These are phyloP conservation scores for Steinernema khuongi DNA, from an alignment of 1,140 invertebrate genomes.

Conservation along the genomic window DNA sequence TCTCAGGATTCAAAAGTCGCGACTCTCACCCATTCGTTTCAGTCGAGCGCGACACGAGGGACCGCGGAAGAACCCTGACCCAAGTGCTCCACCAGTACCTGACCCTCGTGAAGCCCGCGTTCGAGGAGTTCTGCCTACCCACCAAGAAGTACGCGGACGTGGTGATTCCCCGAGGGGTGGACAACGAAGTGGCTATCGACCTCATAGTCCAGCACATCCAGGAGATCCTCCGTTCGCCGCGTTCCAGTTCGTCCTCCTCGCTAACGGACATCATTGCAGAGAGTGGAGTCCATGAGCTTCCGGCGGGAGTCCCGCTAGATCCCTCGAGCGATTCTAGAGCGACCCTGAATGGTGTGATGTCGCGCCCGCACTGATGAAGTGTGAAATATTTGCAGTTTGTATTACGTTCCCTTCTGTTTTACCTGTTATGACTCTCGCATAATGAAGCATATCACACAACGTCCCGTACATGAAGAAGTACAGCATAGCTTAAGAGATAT, in stretches of 20 bases:
- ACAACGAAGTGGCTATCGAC: conserved; percentile 79
- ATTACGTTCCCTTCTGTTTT: not conserved
- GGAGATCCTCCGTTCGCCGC: conserved; percentile 59
- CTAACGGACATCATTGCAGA: not conserved
- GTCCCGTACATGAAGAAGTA: not conserved
- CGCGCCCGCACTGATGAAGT: not conserved
- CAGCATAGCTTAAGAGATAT: not conserved
- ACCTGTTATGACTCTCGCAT: not conserved
- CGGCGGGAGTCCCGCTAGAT: not conserved
- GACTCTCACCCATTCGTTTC: not conserved
- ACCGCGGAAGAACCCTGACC: conserved; percentile 84
- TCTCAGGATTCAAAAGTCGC: not conserved
- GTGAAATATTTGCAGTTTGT: not conserved
- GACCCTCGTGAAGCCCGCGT: conserved; percentile 93
- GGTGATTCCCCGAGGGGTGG: conserved; percentile 73
- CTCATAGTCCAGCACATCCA: conserved; percentile 96
- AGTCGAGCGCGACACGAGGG: conserved; percentile 60
- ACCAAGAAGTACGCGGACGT: conserved; percentile 99
- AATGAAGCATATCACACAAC: not conserved
- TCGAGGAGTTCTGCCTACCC: conserved; percentile 97
- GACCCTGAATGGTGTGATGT: not conserved
- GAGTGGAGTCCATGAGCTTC: not conserved
- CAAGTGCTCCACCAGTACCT: conserved; percentile 95
- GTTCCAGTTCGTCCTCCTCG: not conserved
- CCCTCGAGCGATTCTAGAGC: not conserved